Conservation (phyloP, 2,888 invertebrate species). For the Heliconius sara region DNA sequence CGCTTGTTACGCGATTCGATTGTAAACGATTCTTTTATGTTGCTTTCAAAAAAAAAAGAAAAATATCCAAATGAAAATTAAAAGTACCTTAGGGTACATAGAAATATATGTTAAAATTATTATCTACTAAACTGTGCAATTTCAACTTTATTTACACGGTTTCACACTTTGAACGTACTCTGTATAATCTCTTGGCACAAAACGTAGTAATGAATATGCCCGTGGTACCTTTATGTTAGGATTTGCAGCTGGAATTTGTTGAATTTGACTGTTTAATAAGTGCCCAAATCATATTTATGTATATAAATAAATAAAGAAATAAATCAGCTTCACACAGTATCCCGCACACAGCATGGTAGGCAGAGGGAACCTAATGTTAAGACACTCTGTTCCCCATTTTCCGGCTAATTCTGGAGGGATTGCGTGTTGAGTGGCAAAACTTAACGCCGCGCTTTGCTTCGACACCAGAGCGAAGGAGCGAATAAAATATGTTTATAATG, state of each 20-base stretch:
- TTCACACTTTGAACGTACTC: neutral
- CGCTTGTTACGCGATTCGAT: no score
- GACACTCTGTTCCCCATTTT: no score
- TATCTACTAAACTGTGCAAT: neutral
- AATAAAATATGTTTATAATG: neutral
- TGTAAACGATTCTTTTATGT: no score
- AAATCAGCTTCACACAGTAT: no score
- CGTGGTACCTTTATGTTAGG: constrained; percentile 41
- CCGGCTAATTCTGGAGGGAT: no score
- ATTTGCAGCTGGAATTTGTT: constrained; percentile 11
- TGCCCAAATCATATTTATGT: neutral
- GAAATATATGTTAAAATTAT: neutral
- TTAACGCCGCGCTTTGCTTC: no score
- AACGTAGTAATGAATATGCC: constrained; percentile 56
- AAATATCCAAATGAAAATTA: neutral
- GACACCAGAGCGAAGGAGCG: no score
- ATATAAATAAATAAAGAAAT: no score
- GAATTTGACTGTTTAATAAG: constrained; percentile 12
- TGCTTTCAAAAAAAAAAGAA: neutral
- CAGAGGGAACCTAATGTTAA: no score
- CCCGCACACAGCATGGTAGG: no score
- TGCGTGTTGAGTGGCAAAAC: no score
- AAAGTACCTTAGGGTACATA: neutral
- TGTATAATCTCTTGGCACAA: constrained; percentile 48
- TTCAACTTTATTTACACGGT: neutral